Percentiles rank a stretch among this genome's conserved stretches.
These are phyloP conservation scores for Macrotrachela quadricornifera DNA, from an alignment of 1,140 invertebrate species.

Conservation along the genomic window DNA sequence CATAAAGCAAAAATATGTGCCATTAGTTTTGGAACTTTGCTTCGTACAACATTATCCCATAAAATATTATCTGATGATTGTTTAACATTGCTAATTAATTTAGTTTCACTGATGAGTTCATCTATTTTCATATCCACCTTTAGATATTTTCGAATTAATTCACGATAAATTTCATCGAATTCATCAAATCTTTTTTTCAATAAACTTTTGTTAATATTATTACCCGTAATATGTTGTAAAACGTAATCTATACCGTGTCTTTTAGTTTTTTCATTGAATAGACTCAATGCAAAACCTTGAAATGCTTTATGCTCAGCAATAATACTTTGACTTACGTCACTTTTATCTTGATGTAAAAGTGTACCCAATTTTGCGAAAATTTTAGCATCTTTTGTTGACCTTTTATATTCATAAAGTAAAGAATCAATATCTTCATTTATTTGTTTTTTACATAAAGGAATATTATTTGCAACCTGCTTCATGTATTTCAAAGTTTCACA, in stretches of 20 bases:
- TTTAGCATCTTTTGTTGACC: no score
- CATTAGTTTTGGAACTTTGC: neutral
- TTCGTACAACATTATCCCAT: neutral
- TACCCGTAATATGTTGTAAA: neutral
- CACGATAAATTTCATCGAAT: neutral
- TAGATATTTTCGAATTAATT: neutral
- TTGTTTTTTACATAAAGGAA: no score
- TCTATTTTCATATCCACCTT: neutral
- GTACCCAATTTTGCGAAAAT: no score
- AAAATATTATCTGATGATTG: neutral
- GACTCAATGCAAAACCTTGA: neutral
- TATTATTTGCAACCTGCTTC: no score
- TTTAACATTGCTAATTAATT: neutral
- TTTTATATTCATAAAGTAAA: no score
- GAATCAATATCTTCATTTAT: no score
- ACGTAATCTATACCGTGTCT: neutral
- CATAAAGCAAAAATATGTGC: neutral
- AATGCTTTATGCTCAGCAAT: neutral
- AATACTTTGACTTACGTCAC: neutral
- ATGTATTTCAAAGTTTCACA: no score
- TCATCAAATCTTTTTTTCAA: neutral
- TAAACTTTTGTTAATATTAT: neutral
- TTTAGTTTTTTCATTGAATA: neutral
- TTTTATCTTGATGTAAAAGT: no score
- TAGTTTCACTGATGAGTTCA: neutral